These are phyloP conservation scores for Stichodactyla helianthus DNA, from an alignment of 64 coral and sea anemone species.

Conservation along the genomic window DNA sequence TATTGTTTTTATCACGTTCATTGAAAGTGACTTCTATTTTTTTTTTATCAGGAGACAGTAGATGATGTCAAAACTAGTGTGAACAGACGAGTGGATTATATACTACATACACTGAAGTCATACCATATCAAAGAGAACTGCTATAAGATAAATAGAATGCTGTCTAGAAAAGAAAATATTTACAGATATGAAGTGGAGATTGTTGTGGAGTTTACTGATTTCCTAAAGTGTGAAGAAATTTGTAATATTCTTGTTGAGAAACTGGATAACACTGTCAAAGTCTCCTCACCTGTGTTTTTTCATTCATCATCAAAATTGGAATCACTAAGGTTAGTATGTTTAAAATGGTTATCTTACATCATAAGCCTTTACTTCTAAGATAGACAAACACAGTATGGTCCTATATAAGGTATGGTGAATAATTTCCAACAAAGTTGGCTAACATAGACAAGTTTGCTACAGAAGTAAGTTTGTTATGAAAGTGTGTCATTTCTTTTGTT, in stretches of 20 bases:
- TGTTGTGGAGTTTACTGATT: constrained; percentile 78
- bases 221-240: constrained; percentile 88
- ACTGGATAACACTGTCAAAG: constrained; percentile 81
- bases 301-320: constrained; percentile 70
- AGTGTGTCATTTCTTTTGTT: too few species aligned
- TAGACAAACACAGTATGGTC: too few species aligned
- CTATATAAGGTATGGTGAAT: too few species aligned
- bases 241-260: constrained; percentile 94
- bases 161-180: constrained; percentile 52
- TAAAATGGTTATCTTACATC: too few species aligned
- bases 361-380: too few species aligned
- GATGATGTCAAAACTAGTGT: constrained; percentile 93
- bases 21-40: neutral
- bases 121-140: constrained; percentile 68
- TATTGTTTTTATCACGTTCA: too few species aligned
- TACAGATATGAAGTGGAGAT: constrained; percentile 72
- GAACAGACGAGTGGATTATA: constrained; percentile 89
- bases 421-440: too few species aligned
- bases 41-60: constrained; percentile 70
- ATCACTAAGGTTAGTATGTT: constrained; percentile 54
- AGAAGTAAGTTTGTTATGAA: too few species aligned
- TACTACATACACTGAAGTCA: constrained; percentile 85
- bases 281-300: constrained; percentile 74
- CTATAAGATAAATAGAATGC: constrained; percentile 62
- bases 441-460: too few species aligned